phyloP scores from a whole-genome alignment of 2,888 invertebrate genomes.

The Paralinhomoeus sp. region DNA sequence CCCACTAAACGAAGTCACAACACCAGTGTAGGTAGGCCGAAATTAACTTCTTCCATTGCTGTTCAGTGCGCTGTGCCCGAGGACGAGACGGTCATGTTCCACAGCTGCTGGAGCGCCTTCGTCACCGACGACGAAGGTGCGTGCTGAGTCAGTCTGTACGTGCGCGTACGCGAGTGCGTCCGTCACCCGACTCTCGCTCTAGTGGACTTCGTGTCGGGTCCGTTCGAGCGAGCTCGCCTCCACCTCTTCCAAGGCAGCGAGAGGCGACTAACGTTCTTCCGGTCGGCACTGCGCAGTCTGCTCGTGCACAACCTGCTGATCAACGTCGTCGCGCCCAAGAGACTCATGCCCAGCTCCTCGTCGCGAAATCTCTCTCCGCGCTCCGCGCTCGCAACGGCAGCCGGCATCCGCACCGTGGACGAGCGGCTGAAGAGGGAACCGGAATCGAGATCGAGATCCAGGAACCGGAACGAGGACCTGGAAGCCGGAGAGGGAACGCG shows the following conservation, averaged over 20 bases:
- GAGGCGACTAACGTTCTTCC: constrained; percentile 24
- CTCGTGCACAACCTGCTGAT: constrained; percentile 13
- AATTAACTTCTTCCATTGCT: too few species aligned
- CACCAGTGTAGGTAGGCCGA: too few species aligned
- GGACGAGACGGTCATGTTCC: not conserved
- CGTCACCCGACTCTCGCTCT: constrained; percentile 3
- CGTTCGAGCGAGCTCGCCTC: constrained; percentile 19
- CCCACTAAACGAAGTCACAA: too few species aligned
- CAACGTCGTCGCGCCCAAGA: not conserved
- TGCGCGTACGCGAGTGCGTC: too few species aligned
- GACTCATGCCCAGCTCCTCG: not conserved
- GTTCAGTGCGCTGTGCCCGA: not conserved
- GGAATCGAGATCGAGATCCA: too few species aligned
- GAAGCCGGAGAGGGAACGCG: too few species aligned
- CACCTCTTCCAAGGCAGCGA: constrained; percentile 23
- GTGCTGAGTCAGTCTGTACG: too few species aligned
- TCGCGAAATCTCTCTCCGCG: too few species aligned
- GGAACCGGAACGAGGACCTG: too few species aligned
- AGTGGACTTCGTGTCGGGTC: constrained; percentile 24
- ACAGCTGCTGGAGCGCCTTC: not conserved
- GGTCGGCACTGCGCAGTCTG: constrained; percentile 23
- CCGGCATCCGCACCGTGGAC: not conserved
- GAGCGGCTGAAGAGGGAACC: not conserved
- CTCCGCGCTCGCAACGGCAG: too few species aligned
- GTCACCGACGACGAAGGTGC: not conserved